Evolutionary conservation across 2,888 invertebrate species (phyloP).

Genomic region (Leptura quadrifasciata): DNA sequence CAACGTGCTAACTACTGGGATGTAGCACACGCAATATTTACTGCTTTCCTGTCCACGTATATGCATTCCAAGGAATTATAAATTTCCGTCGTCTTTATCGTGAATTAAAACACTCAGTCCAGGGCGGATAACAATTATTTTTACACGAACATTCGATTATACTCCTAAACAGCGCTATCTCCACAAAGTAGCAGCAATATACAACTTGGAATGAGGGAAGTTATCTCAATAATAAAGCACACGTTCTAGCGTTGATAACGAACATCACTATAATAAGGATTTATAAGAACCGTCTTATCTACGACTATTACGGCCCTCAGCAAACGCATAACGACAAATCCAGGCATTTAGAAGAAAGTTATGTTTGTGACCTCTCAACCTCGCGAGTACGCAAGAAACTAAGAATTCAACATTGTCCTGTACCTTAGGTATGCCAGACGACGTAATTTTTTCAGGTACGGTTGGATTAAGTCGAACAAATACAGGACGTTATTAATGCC

Average conservation of each 20-base stretch:
- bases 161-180: not conserved
- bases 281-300: constrained; percentile 55
- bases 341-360: constrained; percentile 60
- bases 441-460: constrained; percentile 54
- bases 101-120: not conserved
- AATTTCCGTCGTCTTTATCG: not conserved
- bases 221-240: constrained; percentile 53
- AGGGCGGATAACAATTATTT: not conserved
- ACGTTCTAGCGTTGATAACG: constrained; percentile 49
- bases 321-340: constrained; percentile 53
- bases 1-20: no score
- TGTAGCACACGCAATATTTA: no score
- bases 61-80: no score
- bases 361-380: constrained; percentile 57
- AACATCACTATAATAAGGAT: constrained; percentile 52
- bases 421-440: constrained; percentile 46
- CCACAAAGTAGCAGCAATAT: constrained; percentile 1
- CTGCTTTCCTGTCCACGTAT: no score
- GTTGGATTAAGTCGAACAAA: constrained; percentile 55
- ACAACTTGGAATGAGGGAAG: constrained; percentile 10
- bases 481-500: constrained; percentile 55
- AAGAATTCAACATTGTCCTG: constrained; percentile 57
- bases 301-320: constrained; percentile 50
- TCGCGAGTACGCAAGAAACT: constrained; percentile 52
- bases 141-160: constrained; percentile 3